phyloP scores from a whole-genome alignment of 2,113 vertebrate genomes.

The Raja brachyura region DNA sequence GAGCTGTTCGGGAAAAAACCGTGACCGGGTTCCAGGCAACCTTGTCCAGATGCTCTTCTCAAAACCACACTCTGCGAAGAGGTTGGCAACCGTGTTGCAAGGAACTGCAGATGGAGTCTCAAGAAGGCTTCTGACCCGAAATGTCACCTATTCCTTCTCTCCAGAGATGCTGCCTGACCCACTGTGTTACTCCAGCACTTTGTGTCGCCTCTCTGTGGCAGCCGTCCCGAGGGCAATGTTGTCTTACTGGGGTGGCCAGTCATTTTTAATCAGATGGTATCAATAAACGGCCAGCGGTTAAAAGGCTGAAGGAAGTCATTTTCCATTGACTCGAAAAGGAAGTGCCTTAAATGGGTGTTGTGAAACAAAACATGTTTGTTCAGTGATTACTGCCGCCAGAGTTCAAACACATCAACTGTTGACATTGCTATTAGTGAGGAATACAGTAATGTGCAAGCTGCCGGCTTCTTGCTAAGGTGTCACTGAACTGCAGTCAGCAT shows the following conservation, averaged over 20 bases:
- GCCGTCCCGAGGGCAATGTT: no score
- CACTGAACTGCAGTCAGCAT: background rate
- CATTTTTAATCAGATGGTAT: slow-evolving; percentile 9
- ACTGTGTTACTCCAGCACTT: no score
- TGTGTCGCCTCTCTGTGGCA: no score
- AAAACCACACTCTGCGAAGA: no score
- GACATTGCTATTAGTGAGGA: slow-evolving; percentile 32
- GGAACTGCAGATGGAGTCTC: no score
- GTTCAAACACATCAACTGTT: slow-evolving; percentile 36
- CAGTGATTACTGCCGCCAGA: slow-evolving; percentile 23
- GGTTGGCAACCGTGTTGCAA: no score
- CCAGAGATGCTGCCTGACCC: no score
- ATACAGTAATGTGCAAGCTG: slow-evolving; percentile 25
- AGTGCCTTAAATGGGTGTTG: slow-evolving; percentile 27
- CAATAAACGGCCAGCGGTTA: background rate
- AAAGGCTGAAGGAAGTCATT: slow-evolving; percentile 36
- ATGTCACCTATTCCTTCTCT: no score
- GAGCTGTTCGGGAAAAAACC: no score
- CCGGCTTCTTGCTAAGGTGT: background rate
- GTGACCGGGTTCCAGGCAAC: no score
- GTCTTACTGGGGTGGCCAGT: background rate
- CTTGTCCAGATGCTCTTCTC: no score
- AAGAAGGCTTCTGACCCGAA: no score
- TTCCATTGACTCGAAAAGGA: slow-evolving; percentile 35
- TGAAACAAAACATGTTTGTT: slow-evolving; percentile 22